Evolutionary conservation across 2,888 invertebrate species (phyloP).

Genomic region (Athalia circularis): DNA sequence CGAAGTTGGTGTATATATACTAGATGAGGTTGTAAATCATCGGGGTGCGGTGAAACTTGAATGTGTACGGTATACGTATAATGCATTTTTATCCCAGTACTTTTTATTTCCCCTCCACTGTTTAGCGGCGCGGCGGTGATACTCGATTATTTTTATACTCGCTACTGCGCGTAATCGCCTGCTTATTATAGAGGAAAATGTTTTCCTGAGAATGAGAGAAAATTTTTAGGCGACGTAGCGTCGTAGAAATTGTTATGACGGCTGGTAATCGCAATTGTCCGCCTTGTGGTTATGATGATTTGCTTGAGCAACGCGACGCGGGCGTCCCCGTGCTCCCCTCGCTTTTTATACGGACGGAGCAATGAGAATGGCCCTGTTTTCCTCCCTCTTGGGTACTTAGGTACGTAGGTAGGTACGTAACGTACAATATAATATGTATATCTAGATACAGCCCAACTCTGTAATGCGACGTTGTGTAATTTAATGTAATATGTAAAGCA

Average conservation of each 20-base stretch:
- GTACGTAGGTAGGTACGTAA: constrained; percentile 1
- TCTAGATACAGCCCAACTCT: too few relatives aligned
- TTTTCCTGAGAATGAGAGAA: constrained; percentile 31
- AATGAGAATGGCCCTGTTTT: constrained; percentile 10
- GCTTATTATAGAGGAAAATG: constrained; percentile 13
- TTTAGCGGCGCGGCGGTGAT: not conserved
- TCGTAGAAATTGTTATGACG: constrained; percentile 34
- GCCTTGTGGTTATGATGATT: constrained; percentile 39
- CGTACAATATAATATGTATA: not conserved
- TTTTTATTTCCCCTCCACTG: not conserved
- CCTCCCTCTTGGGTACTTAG: not conserved
- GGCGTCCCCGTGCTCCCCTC: not conserved
- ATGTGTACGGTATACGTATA: constrained; percentile 2
- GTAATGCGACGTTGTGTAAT: not conserved
- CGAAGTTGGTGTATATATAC: not conserved
- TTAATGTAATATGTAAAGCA: constrained; percentile 6
- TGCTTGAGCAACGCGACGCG: not conserved
- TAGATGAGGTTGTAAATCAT: constrained; percentile 20
- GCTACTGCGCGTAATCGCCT: too few relatives aligned
- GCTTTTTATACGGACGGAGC: not conserved
- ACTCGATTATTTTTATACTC: too few relatives aligned
- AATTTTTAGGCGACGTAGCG: constrained; percentile 26
- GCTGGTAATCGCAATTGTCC: constrained; percentile 39
- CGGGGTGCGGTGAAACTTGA: constrained; percentile 14
- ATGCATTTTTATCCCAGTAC: not conserved